A percentile compares a stretch with the other conserved stretches of the same genome.
phyloP scores from a whole-genome alignment of 2,888 invertebrate species.

The Deroplatys truncata region DNA sequence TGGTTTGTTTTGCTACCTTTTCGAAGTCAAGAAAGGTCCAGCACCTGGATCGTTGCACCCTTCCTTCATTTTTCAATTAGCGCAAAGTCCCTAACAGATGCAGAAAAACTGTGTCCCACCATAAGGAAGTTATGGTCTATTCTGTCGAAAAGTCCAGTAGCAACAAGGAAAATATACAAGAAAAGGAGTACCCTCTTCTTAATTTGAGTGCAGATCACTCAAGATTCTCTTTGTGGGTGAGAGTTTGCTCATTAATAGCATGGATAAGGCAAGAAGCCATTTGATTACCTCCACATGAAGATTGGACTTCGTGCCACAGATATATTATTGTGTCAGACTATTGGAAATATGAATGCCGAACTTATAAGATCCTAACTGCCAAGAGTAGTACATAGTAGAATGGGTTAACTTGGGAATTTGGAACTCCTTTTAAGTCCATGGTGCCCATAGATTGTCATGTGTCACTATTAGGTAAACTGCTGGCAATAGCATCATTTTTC shows the following conservation, averaged over 20 bases:
- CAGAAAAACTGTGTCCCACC: not conserved
- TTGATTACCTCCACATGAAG: not conserved
- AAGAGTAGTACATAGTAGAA: no score
- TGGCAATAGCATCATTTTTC: no score
- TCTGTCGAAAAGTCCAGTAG: not conserved
- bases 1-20: not conserved
- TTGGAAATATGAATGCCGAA: not conserved
- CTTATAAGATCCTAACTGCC: no score
- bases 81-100: conserved; percentile 1
- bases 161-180: not conserved
- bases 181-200: not conserved
- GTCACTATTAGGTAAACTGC: no score
- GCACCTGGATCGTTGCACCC: not conserved
- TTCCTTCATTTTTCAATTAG: not conserved
- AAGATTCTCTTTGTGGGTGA: not conserved
- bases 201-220: not conserved
- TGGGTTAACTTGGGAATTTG: no score
- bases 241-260: not conserved
- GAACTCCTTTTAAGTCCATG: no score
- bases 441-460: no score
- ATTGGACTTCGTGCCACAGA: no score
- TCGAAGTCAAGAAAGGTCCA: not conserved
- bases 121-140: conserved; percentile 4
- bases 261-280: conserved; percentile 4
- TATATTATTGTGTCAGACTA: not conserved